Evolutionary conservation across 2,113 vertebrate genomes (phyloP).

Genomic region (Aramus guarauna): DNA sequence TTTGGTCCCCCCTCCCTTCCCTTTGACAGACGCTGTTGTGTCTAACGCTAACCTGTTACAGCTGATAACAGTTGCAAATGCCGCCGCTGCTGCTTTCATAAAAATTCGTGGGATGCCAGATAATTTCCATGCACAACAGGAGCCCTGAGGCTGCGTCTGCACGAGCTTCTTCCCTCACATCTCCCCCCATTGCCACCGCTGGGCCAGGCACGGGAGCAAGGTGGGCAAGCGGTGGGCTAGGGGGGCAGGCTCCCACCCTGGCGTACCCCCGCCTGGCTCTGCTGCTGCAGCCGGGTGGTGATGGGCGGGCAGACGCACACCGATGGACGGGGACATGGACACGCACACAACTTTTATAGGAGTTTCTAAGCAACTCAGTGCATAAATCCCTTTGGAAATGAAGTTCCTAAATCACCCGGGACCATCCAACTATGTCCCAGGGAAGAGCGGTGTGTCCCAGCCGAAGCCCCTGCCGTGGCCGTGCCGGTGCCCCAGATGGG

Average conservation of each 20-base stretch:
- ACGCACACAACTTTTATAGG: rapidly evolving
- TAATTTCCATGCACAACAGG: not conserved
- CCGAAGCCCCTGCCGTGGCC: rapidly evolving
- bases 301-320: rapidly evolving
- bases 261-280: not conserved
- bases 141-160: not conserved
- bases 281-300: not conserved
- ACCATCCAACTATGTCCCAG: not conserved
- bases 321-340: no score
- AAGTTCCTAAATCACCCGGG: not conserved
- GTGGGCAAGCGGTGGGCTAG: not conserved
- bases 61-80: not conserved
- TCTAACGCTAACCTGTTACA: not conserved
- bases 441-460: not conserved
- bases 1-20: not conserved
- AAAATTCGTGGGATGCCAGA: not conserved
- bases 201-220: not conserved
- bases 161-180: rapidly evolving
- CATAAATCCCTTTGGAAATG: not conserved
- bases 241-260: not conserved
- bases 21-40: not conserved
- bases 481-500: rapidly evolving
- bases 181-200: not conserved
- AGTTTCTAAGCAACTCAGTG: not conserved
- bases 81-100: not conserved